These are phyloP conservation scores for Dusona sp. DNA, from an alignment of 2,888 invertebrate genomes.

Conservation along the genomic window DNA sequence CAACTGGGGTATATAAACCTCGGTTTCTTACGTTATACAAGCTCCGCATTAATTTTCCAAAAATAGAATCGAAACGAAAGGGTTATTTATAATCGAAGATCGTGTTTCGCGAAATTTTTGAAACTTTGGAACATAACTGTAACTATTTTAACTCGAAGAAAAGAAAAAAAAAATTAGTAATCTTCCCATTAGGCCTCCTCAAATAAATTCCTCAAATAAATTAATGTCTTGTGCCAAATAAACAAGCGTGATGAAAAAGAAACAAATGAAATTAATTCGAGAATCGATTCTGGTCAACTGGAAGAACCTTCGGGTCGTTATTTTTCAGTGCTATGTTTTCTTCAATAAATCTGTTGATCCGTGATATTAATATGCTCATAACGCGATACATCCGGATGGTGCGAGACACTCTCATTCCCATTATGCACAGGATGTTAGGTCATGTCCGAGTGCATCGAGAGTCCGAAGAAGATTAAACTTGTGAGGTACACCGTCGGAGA, in stretches of 20 bases:
- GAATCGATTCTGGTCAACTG: background rate
- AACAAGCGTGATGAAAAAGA: background rate
- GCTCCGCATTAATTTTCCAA: constrained; percentile 74
- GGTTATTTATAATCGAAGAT: constrained; percentile 77
- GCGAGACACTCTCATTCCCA: constrained; percentile 44
- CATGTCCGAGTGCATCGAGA: constrained; percentile 64
- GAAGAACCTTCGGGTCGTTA: too few species aligned
- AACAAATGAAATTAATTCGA: background rate
- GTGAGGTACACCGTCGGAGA: constrained; percentile 25
- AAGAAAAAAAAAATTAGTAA: background rate
- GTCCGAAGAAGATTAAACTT: constrained; percentile 34
- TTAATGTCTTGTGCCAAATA: too few species aligned
- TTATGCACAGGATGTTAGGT: constrained; percentile 74
- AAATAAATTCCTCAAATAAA: too few species aligned
- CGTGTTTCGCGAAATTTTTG: constrained; percentile 72
- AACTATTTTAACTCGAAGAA: background rate
- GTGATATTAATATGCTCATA: constrained; percentile 9
- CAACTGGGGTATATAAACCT: constrained; percentile 18
- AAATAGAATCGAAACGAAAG: constrained; percentile 76
- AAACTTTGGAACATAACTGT: constrained; percentile 12
- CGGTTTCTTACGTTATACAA: constrained; percentile 45
- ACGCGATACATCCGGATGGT: constrained; percentile 50
- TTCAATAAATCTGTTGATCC: constrained; percentile 9
- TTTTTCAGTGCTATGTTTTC: background rate
- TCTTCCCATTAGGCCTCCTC: background rate